Percentiles rank a stretch among this genome's conserved stretches.
phyloP scores from a whole-genome alignment of 2,888 invertebrate species.

The Agrochola litura region DNA sequence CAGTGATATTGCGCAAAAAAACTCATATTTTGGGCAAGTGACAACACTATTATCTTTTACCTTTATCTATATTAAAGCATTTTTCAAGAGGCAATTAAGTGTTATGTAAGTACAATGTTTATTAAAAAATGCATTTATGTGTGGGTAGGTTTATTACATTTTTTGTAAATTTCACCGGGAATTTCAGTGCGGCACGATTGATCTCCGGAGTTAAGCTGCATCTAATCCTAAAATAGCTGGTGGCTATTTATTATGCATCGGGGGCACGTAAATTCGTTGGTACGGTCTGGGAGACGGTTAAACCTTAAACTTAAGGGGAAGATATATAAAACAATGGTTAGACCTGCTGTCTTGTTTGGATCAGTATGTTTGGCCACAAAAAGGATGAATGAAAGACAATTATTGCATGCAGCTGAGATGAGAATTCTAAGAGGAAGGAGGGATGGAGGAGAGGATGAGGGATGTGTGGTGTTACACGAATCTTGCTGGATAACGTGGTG shows the following conservation, averaged over 20 bases:
- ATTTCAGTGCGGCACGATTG: conserved; percentile 10
- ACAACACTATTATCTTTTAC: conserved; percentile 12
- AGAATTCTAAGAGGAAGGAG: no score
- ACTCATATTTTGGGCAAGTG: conserved; percentile 25
- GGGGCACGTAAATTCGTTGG: not conserved
- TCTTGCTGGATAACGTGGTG: no score
- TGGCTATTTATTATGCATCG: not conserved
- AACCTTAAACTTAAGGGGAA: not conserved
- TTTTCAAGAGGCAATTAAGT: conserved; percentile 31
- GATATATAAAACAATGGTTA: no score
- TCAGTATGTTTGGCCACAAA: no score
- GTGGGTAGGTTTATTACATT: conserved; percentile 11
- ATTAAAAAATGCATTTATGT: conserved; percentile 16
- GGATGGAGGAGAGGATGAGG: no score
- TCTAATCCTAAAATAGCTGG: not conserved
- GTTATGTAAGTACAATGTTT: not conserved
- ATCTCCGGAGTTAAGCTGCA: not conserved
- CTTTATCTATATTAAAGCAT: conserved; percentile 2
- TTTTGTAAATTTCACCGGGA: not conserved
- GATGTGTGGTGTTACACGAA: no score
- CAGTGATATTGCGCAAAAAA: conserved; percentile 45
- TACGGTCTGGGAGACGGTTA: not conserved
- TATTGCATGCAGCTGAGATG: no score
- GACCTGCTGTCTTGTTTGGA: no score
- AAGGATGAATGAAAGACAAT: no score